Percentiles rank a stretch among this genome's conserved stretches.
These are phyloP conservation scores for Scrobipalpa costella DNA, from an alignment of 2,888 invertebrate genomes.

Conservation along the genomic window DNA sequence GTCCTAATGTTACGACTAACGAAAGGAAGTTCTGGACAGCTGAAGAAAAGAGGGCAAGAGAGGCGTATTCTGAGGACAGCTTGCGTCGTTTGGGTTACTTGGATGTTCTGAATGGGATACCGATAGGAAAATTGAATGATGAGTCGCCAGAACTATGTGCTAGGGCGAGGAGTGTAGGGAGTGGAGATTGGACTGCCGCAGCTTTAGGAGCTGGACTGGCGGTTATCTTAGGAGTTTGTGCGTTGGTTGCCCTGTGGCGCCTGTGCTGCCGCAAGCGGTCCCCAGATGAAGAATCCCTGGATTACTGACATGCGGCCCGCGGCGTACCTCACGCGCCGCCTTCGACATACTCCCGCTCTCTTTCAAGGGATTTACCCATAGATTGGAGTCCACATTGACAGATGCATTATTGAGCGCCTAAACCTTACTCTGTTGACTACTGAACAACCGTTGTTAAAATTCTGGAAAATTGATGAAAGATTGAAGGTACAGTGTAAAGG, in stretches of 20 bases:
- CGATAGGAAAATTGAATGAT: constrained; percentile 83
- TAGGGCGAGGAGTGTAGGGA: constrained; percentile 68
- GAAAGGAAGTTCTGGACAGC: constrained; percentile 76
- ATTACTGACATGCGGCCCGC: constrained; percentile 83
- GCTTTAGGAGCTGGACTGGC: constrained; percentile 83
- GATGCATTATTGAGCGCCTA: constrained; percentile 73
- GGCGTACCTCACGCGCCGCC: constrained; percentile 74
- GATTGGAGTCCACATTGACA: constrained; percentile 81
- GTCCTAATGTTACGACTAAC: constrained; percentile 85
- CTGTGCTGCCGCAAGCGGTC: constrained; percentile 82
- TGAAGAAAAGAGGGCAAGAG: constrained; percentile 76
- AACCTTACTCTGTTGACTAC: constrained; percentile 58
- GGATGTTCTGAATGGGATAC: constrained; percentile 67
- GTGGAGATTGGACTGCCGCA: constrained; percentile 83
- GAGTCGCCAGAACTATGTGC: constrained; percentile 89
- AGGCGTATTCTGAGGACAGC: constrained; percentile 82
- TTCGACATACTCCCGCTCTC: constrained; percentile 67
- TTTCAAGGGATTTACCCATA: constrained; percentile 68
- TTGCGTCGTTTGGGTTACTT: constrained; percentile 81
- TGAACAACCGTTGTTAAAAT: constrained; percentile 33
- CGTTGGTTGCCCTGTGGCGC: constrained; percentile 82
- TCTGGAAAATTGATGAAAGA: constrained; percentile 1
- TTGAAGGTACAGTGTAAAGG: too few relatives aligned
- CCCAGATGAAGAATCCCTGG: constrained; percentile 82
- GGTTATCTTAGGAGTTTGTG: constrained; percentile 77